Percentiles rank a stretch among this genome's conserved stretches.
phyloP scores from a whole-genome alignment of 1,140 invertebrate species.

The Trinorchestia longiramus region DNA sequence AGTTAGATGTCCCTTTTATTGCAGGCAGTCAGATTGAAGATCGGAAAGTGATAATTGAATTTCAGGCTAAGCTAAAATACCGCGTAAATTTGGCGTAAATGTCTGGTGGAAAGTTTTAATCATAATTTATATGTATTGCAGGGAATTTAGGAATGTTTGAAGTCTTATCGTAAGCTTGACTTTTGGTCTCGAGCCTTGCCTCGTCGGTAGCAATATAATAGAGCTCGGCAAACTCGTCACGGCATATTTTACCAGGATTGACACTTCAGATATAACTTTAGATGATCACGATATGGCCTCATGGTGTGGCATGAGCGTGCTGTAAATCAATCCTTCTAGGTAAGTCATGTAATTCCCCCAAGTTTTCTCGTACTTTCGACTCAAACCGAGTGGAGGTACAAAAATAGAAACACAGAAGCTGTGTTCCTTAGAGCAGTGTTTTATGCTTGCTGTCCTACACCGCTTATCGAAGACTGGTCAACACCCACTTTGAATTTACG shows the following conservation, averaged over 20 bases:
- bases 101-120: background rate
- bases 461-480: background rate
- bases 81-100: background rate
- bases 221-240: background rate
- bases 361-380: background rate
- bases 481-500: background rate
- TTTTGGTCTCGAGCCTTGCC: background rate
- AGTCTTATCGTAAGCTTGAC: background rate
- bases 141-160: background rate
- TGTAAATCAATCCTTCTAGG: background rate
- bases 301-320: background rate
- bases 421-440: background rate
- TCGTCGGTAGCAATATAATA: background rate
- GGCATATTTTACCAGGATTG: background rate
- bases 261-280: background rate
- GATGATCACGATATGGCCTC: background rate
- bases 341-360: background rate
- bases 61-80: background rate
- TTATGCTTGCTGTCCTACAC: background rate
- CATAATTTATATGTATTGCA: background rate
- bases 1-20: background rate
- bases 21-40: background rate
- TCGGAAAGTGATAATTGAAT: background rate
- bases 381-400: background rate
- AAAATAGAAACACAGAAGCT: background rate